A percentile compares a stretch with the other conserved stretches of the same genome.
Evolutionary conservation across 2,113 vertebrate genomes (phyloP).

Genomic region (Upupa epops): DNA sequence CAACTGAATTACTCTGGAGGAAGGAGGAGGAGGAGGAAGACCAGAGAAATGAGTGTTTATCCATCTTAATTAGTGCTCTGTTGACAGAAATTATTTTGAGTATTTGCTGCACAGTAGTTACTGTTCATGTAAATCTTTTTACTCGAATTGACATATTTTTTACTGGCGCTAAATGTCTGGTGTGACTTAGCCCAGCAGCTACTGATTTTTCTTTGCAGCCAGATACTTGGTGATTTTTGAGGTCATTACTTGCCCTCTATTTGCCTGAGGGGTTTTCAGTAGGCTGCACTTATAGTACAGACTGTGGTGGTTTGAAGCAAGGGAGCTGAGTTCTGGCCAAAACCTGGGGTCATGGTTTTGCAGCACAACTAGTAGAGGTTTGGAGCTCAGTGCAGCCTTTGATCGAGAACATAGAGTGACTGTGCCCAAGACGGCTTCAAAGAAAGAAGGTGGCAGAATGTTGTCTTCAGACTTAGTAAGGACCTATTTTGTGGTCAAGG

Average conservation of each 20-base stretch:
- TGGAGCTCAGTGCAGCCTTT: not conserved
- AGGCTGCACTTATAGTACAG: not conserved
- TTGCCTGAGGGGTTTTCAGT: not conserved
- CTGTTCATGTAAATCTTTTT: not conserved
- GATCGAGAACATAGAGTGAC: not conserved
- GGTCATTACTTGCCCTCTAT: not conserved
- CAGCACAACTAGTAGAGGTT: not conserved
- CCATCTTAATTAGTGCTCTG: conserved; percentile 50
- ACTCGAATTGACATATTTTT: not conserved
- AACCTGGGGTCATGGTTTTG: not conserved
- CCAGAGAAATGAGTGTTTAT: conserved; percentile 34
- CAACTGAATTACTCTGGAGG: conserved; percentile 39
- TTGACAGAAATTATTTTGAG: conserved; percentile 55
- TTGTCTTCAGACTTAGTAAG: not conserved
- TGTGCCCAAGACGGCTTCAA: not conserved
- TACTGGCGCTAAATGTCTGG: not conserved
- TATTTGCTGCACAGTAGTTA: conserved; percentile 46
- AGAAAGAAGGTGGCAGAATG: not conserved
- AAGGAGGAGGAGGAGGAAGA: conserved; percentile 22
- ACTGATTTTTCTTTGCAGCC: not conserved
- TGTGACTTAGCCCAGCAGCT: not conserved
- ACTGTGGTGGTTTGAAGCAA: not conserved
- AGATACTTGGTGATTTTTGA: not conserved
- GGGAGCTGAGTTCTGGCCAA: not conserved
- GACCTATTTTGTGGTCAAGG: not conserved